Conservation (phyloP, 2,113 vertebrate genomes). For the Phainopepla nitens region DNA sequence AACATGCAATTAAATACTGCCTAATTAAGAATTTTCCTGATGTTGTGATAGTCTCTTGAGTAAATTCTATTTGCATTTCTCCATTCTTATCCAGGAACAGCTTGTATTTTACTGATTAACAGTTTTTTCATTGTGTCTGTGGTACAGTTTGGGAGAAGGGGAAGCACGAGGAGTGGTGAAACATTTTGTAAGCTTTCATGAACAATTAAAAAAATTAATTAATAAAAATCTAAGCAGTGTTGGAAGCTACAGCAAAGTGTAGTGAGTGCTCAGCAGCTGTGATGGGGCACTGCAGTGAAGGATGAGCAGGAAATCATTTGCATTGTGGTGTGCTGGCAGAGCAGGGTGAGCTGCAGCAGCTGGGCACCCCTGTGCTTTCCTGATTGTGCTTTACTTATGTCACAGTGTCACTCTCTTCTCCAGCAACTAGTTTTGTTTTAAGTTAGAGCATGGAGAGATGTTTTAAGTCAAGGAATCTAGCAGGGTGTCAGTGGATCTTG, state of each 20-base stretch:
- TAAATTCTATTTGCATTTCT: slow-evolving; percentile 10
- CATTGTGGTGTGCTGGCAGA: neutral
- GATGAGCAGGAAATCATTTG: neutral
- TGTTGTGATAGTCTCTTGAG: slow-evolving; percentile 24
- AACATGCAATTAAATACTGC: slow-evolving; percentile 41
- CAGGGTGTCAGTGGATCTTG: neutral
- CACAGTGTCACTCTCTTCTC: neutral
- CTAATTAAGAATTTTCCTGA: slow-evolving; percentile 51
- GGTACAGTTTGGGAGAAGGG: neutral
- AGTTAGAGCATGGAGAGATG: neutral
- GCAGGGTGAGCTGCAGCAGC: neutral
- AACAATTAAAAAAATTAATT: neutral
- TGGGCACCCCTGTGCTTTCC: neutral
- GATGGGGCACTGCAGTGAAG: neutral
- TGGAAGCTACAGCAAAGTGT: neutral
- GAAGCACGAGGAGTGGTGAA: neutral
- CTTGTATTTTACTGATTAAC: slow-evolving; percentile 20
- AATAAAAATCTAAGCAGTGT: neutral
- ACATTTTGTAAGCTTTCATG: slow-evolving; percentile 14
- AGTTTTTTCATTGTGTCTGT: neutral
- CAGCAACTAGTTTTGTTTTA: neutral
- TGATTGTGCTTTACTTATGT: neutral
- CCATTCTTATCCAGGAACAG: slow-evolving; percentile 1
- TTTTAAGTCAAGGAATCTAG: neutral
- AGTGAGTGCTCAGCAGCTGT: neutral